Evolutionary conservation across 2,797 vertebrate species (phyloP), one percentile per base, ranked within the genome.

Genomic region (Urocyon cinereoargenteus): DNA sequence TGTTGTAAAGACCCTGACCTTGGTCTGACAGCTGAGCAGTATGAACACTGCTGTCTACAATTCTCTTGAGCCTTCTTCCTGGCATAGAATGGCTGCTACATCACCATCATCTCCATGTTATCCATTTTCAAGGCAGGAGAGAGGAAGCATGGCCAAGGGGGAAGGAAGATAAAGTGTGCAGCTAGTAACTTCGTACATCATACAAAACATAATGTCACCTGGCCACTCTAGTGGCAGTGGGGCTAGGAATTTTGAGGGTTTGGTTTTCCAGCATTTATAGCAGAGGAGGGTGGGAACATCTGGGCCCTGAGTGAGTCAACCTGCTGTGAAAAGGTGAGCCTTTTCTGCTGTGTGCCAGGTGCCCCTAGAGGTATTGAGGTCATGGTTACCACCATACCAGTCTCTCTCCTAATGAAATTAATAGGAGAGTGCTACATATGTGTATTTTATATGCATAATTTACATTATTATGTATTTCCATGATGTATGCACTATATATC

Each of bases 151-250:
- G 40, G 45, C 24, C 72, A 28, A 15, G 34, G 68, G 34, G 34
- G 73, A 8, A 5, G 49, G 75, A 15, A 78, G 28, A 11, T 1
- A 31, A 53, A 10, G 28, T 53, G 4, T 53, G 49, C 28, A 21
- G 49, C 75, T 13, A 31, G 31, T 40, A 28, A 5, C 40, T 1
- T 18, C 8, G 2, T 15, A 5, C 7, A 2, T 28, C 14, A 0
- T 10, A 28, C 15, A 9, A 49, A 45, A 49, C 40, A 16, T 3
- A 6, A 2, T 10, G 14, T 75, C 14, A 3, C 40, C 28, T 10
- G 24, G 72, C 40, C 64, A 19, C 64, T 68, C 64, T 4, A 19
- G 64, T 8, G 2, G 40, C 72, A 16, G 36, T 8, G 40, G 72
- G 13, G 24, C 36, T 36, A 24, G 22, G 40, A 22, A 45, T 8